These are phyloP conservation scores for Ips nitidus DNA, from an alignment of 1,140 invertebrate species.

Conservation along the genomic window DNA sequence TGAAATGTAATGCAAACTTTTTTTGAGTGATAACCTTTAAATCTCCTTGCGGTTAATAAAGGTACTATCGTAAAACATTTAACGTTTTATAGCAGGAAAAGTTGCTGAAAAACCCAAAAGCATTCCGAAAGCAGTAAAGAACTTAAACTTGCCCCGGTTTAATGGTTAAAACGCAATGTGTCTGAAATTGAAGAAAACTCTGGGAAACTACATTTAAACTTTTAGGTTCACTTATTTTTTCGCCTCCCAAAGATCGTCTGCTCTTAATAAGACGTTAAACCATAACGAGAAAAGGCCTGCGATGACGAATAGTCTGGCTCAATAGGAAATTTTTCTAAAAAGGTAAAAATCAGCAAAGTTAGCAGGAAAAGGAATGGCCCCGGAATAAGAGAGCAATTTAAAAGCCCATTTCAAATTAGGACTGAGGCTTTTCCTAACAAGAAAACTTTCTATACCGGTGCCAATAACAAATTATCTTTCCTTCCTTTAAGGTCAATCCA, in stretches of 20 bases:
- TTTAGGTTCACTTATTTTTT: background rate
- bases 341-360: background rate
- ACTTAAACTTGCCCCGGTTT: background rate
- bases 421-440: conserved; percentile 10
- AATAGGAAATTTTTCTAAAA: background rate
- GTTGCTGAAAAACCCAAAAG: background rate
- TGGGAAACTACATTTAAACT: background rate
- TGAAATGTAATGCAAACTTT: no score
- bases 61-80: background rate
- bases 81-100: background rate
- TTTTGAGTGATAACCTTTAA: no score
- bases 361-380: conserved; percentile 7
- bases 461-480: conserved; percentile 14
- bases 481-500: conserved; percentile 9
- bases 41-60: background rate
- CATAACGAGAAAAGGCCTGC: background rate
- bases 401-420: conserved; percentile 17
- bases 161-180: background rate
- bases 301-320: background rate
- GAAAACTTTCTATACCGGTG: conserved; percentile 16
- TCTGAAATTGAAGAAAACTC: background rate
- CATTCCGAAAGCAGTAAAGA: background rate
- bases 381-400: conserved; percentile 2
- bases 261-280: background rate
- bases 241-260: background rate